phyloP scores from a whole-genome alignment of 1,140 invertebrate species.

The Parasteatoda tepidariorum region DNA sequence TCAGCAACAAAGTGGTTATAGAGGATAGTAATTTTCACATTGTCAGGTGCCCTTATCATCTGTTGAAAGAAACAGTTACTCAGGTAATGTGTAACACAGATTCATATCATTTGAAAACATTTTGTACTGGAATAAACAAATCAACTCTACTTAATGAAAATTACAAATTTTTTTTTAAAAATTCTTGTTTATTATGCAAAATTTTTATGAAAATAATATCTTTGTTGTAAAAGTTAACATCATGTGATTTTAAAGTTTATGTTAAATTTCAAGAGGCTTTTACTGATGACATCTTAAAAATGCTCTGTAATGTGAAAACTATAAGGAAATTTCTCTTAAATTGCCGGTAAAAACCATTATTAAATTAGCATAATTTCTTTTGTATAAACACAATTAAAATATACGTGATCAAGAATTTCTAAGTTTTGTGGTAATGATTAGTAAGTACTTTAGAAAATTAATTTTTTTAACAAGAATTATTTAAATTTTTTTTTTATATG shows the following conservation, averaged over 20 bases:
- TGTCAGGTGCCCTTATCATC: conserved; percentile 2
- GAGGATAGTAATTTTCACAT: not conserved
- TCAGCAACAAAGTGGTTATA: conserved; percentile 10
- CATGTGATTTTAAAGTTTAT: not conserved
- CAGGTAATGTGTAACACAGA: not conserved
- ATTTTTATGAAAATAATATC: not conserved
- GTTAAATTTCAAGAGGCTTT: too few species aligned
- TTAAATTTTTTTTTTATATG: too few species aligned
- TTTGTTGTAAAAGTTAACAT: not conserved
- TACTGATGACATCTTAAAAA: too few species aligned
- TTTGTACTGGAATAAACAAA: not conserved
- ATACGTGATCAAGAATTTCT: too few species aligned
- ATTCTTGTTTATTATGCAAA: not conserved
- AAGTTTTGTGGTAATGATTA: too few species aligned
- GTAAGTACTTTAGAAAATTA: too few species aligned
- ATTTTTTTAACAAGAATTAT: too few species aligned
- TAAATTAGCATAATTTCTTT: too few species aligned
- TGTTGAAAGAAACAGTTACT: not conserved
- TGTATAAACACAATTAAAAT: too few species aligned
- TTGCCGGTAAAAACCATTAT: too few species aligned
- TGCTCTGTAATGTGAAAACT: too few species aligned
- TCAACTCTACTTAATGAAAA: not conserved
- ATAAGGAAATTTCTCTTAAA: too few species aligned
- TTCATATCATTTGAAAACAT: not conserved
- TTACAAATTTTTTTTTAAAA: not conserved